phyloP scores from a whole-genome alignment of 1,140 invertebrate species.

The Delia radicum region DNA sequence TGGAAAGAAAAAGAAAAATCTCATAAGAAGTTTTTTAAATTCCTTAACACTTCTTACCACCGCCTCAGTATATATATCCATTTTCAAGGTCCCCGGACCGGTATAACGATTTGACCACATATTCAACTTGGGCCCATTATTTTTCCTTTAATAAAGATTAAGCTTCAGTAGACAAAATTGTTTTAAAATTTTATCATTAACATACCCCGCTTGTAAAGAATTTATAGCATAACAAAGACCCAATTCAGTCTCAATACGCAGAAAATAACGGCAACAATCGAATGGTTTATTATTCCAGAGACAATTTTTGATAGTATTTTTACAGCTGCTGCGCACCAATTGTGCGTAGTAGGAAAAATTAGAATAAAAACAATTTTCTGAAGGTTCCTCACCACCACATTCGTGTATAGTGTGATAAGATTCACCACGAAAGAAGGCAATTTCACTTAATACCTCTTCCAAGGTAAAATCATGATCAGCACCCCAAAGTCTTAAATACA shows the following conservation, averaged over 20 bases:
- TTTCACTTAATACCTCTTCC: slow-evolving; percentile 68
- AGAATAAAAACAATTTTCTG: slow-evolving; percentile 59
- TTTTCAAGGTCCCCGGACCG: slow-evolving; percentile 61
- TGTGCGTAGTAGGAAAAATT: slow-evolving; percentile 63
- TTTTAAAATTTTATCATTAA: neutral
- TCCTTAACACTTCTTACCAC: slow-evolving; percentile 53
- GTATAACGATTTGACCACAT: slow-evolving; percentile 58
- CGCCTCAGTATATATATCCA: slow-evolving; percentile 60
- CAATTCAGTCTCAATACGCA: slow-evolving; percentile 65
- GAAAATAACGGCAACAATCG: slow-evolving; percentile 68
- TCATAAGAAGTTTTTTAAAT: neutral
- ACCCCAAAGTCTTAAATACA: slow-evolving; percentile 60
- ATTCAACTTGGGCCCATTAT: slow-evolving; percentile 38
- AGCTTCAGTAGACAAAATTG: neutral
- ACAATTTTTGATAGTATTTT: slow-evolving; percentile 61
- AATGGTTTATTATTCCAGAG: slow-evolving; percentile 64
- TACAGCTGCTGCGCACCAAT: slow-evolving; percentile 63
- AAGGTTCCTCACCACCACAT: slow-evolving; percentile 58
- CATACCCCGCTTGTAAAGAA: slow-evolving; percentile 60
- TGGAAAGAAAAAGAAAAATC: neutral
- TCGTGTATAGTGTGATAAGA: slow-evolving; percentile 67
- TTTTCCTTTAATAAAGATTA: slow-evolving; percentile 32
- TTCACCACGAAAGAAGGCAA: slow-evolving; percentile 66
- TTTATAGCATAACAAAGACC: slow-evolving; percentile 68
- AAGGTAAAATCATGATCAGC: slow-evolving; percentile 66